These are phyloP conservation scores for Lagorchestes hirsutus DNA, from an alignment of 2,797 vertebrate species.

Conservation along the genomic window DNA sequence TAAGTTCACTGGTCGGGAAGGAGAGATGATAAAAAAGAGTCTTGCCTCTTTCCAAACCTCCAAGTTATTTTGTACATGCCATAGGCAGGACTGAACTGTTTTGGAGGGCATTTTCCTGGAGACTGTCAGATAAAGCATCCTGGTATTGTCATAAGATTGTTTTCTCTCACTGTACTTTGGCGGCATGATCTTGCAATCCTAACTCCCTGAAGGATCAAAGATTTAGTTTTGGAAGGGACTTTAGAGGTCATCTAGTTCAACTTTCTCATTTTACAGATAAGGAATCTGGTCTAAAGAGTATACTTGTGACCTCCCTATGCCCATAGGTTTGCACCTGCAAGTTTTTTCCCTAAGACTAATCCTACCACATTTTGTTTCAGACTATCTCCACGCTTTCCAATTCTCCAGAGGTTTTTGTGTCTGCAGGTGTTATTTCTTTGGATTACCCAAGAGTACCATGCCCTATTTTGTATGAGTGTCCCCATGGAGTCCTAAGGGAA, in stretches of 20 bases:
- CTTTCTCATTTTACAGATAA: background rate
- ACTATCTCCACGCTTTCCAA: background rate
- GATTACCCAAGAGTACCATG: background rate
- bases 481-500: background rate
- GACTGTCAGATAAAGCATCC: background rate
- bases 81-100: background rate
- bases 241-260: background rate
- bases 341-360: background rate
- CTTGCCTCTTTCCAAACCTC: background rate
- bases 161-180: background rate
- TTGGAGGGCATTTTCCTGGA: background rate
- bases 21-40: background rate
- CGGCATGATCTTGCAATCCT: background rate
- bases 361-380: background rate
- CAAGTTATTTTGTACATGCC: background rate
- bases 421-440: background rate
- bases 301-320: background rate
- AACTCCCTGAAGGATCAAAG: background rate
- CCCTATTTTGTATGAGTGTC: background rate
- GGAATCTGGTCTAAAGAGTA: background rate
- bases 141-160: background rate
- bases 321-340: background rate
- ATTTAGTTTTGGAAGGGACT: background rate
- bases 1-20: background rate
- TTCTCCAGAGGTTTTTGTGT: background rate